Conservation (phyloP, 2,797 vertebrate genomes). For the Notamacropus eugenii region DNA sequence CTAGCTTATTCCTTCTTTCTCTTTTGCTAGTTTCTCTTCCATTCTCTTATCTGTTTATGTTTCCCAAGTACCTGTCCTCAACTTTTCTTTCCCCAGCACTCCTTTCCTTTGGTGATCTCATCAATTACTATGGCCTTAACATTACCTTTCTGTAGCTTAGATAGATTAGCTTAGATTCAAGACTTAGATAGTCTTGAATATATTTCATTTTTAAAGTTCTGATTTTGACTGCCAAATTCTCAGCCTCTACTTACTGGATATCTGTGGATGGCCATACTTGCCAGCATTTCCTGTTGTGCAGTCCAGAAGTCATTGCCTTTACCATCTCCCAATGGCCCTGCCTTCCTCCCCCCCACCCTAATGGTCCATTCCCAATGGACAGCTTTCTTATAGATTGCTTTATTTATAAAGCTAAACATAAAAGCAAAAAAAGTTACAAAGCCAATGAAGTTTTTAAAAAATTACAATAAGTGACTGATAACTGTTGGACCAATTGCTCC, state of each 20-base stretch:
- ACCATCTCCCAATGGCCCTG: not conserved
- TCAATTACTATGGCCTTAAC: not conserved
- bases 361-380: constrained; percentile 77
- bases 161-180: not conserved
- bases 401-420: constrained; percentile 84
- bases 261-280: not conserved
- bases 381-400: constrained; percentile 78
- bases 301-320: not conserved
- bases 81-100: not conserved
- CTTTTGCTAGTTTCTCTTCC: not conserved
- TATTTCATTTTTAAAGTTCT: not conserved
- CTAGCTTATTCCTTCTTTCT: not conserved
- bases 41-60: not conserved
- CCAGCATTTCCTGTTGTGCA: not conserved
- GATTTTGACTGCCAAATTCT: not conserved
- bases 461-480: constrained; percentile 70
- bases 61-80: not conserved
- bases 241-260: not conserved
- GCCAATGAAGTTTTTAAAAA: constrained; percentile 69
- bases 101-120: not conserved
- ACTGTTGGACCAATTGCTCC: constrained; percentile 69
- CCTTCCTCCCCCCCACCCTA: constrained; percentile 34
- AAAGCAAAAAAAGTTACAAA: constrained; percentile 81
- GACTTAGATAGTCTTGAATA: not conserved
- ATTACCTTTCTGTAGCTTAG: not conserved